Base-by-base conservation (phyloP, 2,888 invertebrate species). In the Noctua janthe region DNA sequence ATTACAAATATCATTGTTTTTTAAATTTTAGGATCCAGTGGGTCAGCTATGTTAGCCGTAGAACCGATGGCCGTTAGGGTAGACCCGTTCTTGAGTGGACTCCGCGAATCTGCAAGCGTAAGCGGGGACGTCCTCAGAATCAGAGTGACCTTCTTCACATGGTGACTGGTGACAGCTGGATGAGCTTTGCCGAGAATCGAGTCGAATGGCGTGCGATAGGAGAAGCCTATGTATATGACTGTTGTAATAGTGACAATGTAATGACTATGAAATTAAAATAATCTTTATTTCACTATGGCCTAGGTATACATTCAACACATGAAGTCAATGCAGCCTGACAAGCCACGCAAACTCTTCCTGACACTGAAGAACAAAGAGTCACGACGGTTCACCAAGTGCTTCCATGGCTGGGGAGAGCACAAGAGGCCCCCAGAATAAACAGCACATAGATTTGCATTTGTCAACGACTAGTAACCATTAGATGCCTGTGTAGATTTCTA, bases 281-380 rank as follows among this genome's bases (percentile, higher is more conserved):
- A 74, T 47, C 7, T 15, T 13, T 47, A 49, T 47, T 81, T 71
- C n/a, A 15, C 23, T 1, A 62, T 20, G 15, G 23, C 20, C 20
- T 51, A 99, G 99, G 99, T 99, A 54, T 99, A 99, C 94, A 99
- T 99, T 89, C 99, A 99, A 96, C 99, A 99, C 95, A 97, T 99
- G 97, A 97, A 99, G 92, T 98, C 99, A 39, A 99, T 99, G 95
- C 99, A 99, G 94, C 98, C 99, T 0, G 99, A 99, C 59, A 97
- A 97, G 82, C 98, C 98, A 1, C 97, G 99, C 82, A 99, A 99
- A 96, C 97, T 99, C 83, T 98, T 99, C 96, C 97, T 99, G 59
- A 99, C 99, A 1, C 97, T 99, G 90, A 99, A 99, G 96, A 99
- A 99, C 94, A 99, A 99, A 93, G 99, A 99, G 96, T 99, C 99